Evolutionary conservation across 2,888 invertebrate genomes (phyloP).

Genomic region (Zeuzera pyrina): DNA sequence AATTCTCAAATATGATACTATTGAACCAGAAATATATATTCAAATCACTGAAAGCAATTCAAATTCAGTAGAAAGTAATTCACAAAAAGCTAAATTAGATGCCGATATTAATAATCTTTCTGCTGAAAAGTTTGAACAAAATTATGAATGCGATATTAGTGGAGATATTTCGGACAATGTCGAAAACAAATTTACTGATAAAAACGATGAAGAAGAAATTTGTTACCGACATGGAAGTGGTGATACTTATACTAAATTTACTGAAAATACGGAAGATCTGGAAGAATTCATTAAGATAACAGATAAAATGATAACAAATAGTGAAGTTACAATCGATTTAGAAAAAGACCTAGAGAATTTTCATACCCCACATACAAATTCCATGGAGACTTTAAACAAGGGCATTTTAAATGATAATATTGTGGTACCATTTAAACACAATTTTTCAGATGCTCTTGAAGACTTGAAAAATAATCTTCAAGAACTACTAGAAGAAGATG

Average conservation of each 20-base stretch:
- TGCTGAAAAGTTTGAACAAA: conserved; percentile 38
- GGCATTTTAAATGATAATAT: conserved; percentile 14
- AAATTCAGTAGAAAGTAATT: not conserved
- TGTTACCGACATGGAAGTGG: conserved; percentile 53
- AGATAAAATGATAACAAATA: conserved; percentile 43
- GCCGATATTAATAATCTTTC: conserved; percentile 23
- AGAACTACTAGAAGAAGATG: conserved; percentile 37
- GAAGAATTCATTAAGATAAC: conserved; percentile 60
- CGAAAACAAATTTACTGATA: conserved; percentile 28
- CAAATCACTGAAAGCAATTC: not conserved
- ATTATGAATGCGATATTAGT: conserved; percentile 40
- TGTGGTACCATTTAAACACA: conserved; percentile 20
- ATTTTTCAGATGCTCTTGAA: conserved; percentile 45
- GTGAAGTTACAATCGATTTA: conserved; percentile 20
- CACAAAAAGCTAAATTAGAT: not conserved
- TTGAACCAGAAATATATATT: conserved; percentile 1
- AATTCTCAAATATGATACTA: not conserved
- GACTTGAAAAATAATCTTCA: conserved; percentile 49
- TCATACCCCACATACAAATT: conserved; percentile 55
- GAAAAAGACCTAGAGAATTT: conserved; percentile 34
- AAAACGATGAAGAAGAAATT: conserved; percentile 22
- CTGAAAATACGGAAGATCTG: conserved; percentile 50
- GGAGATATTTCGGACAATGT: conserved; percentile 37
- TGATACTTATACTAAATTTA: conserved; percentile 62
- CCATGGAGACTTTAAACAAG: conserved; percentile 44